Conservation (phyloP, 2,113 vertebrate genomes). For the Neomonachus schauinslandi region DNA sequence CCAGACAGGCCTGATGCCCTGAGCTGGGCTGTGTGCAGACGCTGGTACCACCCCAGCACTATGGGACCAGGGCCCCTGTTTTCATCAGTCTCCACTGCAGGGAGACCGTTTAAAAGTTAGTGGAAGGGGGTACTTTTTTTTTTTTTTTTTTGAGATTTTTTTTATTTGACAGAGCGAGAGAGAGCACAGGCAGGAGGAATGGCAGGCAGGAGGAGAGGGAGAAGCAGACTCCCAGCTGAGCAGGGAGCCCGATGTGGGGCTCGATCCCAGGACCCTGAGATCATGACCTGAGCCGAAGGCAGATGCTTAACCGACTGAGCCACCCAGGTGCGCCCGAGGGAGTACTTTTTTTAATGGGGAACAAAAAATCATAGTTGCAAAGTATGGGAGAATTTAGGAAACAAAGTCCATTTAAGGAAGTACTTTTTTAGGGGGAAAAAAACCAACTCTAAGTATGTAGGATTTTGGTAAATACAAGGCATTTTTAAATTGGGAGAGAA, state of each 20-base stretch:
- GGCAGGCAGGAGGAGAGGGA: too few relatives aligned
- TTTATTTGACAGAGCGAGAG: too few relatives aligned
- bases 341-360: neutral
- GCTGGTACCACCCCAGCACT: neutral
- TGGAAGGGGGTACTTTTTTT: neutral
- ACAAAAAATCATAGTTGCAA: neutral
- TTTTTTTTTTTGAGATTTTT: neutral
- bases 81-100: neutral
- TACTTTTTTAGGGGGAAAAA: neutral
- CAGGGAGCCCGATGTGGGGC: too few relatives aligned
- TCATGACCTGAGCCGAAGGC: too few relatives aligned
- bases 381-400: neutral
- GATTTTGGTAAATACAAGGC: neutral
- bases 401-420: neutral
- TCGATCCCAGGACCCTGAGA: too few relatives aligned
- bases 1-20: neutral
- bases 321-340: neutral
- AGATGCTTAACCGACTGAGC: too few relatives aligned
- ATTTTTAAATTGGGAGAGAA: slow-evolving; percentile 33
- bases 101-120: neutral
- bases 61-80: neutral
- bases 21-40: too few relatives aligned
- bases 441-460: neutral
- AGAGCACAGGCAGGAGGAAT: too few relatives aligned
- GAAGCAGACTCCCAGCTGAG: too few relatives aligned